Evolutionary conservation across 2,888 invertebrate genomes (phyloP), one percentile per base, ranked within the genome.

Genomic region (Andricus quercusramuli): DNA sequence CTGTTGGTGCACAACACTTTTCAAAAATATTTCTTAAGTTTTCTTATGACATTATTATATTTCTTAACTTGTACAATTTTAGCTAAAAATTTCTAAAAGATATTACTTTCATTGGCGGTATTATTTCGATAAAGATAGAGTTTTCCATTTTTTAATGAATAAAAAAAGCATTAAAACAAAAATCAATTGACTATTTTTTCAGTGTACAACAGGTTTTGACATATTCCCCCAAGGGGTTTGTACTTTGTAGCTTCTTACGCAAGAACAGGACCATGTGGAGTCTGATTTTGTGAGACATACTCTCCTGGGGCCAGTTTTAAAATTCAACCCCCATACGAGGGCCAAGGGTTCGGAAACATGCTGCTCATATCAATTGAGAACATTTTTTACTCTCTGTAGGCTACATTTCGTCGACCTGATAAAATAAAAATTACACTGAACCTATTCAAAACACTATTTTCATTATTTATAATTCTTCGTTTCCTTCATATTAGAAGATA

Each of bases 271-370:
- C 89, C 91, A 86, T 90, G 87, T 89, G 88, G 86, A 88, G 90
- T 84, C 90, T 90, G 92, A 92, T 92, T 92, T 91, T 86, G 87
- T 89, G 90, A 87, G 90, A 90, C 86, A 88, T 85, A 83, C 81
- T 89, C 92, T 89, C 92, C 47, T 47, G 90, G 88, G 92, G 88
- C 87, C 85, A 90, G 91, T 92, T 92, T 92, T 92, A 92, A 92
- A 92, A 92, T 92, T 92, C 92, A 90, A 87, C 87, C 90, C 90
- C 90, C 90, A 91, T 88, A 88, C 90, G 88, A 86, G 86, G 85
- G 86, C 86, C 85, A 85, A 85, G 86, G 86, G 85, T 85, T 82
- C 83, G 78, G 65, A 81, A 80, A 86, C 87, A 90, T 88, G 90
- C 84, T 83, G 83, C 88, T 91, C 92, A 91, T 92, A 90, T 91